Evolutionary conservation across 1,140 invertebrate species (phyloP).

Genomic region (Panulirus ornatus): DNA sequence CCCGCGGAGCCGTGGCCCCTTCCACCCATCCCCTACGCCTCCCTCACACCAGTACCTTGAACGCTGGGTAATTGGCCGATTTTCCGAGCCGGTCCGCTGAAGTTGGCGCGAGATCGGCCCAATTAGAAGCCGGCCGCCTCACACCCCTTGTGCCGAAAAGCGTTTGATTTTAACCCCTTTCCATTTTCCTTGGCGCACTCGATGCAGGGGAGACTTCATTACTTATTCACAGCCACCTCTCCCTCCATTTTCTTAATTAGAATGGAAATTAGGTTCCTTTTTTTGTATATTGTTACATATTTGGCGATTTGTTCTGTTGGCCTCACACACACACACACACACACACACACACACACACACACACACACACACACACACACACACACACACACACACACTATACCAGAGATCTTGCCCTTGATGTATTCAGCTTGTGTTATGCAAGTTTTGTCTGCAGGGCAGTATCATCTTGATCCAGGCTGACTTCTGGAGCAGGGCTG

Average conservation of each 20-base stretch:
- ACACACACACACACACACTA: too few species aligned
- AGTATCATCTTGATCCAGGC: too few species aligned
- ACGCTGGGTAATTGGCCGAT: slow-evolving; percentile 53
- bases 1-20: too few species aligned
- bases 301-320: neutral
- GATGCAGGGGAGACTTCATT: slow-evolving; percentile 41
- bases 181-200: slow-evolving; percentile 32
- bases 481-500: too few species aligned
- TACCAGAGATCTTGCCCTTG: too few species aligned
- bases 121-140: slow-evolving; percentile 42
- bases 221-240: slow-evolving; percentile 41
- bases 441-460: too few species aligned
- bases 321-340: too few species aligned
- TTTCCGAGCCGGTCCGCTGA: slow-evolving; percentile 62
- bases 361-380: too few species aligned
- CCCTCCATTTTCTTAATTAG: slow-evolving; percentile 48
- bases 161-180: slow-evolving; percentile 62
- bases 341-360: too few species aligned
- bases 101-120: slow-evolving; percentile 61
- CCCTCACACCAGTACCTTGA: neutral
- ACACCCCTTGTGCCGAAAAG: slow-evolving; percentile 44
- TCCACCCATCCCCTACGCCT: neutral
- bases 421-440: too few species aligned
- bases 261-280: slow-evolving; percentile 32
- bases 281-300: neutral